Conservation (phyloP, 92 coral and sea anemone species). For the Phenganax marumi region DNA sequence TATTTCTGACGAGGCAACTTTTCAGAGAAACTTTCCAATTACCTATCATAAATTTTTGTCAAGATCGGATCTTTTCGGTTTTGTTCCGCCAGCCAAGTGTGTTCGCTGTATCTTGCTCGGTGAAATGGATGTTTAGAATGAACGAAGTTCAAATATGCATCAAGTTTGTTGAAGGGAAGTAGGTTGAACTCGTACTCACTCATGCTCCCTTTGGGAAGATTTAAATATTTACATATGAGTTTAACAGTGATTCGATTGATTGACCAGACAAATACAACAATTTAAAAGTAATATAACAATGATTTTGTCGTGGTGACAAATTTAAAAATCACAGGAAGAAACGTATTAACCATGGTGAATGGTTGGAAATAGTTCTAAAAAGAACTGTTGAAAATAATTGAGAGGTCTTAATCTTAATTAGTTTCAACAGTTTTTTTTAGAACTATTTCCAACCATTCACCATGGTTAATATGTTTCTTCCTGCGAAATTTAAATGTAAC, state of each 20-base stretch:
- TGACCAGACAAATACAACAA: no score
- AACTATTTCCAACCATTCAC: no score
- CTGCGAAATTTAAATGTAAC: no score
- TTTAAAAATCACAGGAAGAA: no score
- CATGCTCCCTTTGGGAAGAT: conserved; percentile 51
- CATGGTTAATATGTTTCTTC: no score
- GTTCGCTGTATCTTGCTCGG: conserved; percentile 81
- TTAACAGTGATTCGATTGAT: background rate
- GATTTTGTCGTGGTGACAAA: no score
- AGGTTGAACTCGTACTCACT: conserved; percentile 53
- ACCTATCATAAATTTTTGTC: conserved; percentile 73
- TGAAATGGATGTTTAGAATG: conserved; percentile 69
- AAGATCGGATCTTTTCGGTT: conserved; percentile 67
- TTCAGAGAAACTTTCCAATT: background rate
- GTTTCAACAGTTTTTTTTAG: background rate
- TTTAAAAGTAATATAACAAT: no score
- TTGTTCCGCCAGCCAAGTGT: conserved; percentile 66
- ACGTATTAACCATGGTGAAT: no score
- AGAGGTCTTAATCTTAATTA: no score
- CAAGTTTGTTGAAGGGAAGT: conserved; percentile 69
- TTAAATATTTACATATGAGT: background rate
- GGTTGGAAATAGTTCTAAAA: no score
- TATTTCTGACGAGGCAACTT: background rate
- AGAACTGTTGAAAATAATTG: no score
- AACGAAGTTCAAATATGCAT: conserved; percentile 52